Conservation (phyloP, 2,797 vertebrate genomes). For the Tangara arthus region DNA sequence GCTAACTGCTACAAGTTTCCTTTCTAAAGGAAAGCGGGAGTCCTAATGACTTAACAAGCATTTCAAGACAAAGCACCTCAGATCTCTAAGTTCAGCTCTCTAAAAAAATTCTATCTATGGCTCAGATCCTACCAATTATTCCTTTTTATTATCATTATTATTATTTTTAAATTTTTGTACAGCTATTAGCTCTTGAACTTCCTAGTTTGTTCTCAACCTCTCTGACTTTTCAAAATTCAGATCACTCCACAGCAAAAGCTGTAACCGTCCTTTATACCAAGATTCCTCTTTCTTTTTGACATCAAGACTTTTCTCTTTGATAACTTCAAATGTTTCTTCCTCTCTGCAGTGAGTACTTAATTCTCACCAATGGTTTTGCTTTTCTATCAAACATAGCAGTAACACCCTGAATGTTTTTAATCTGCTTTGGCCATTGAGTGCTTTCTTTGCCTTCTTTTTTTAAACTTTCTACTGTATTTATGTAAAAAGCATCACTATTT, state of each 20-base stretch:
- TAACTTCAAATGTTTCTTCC: slow-evolving; percentile 60
- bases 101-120: slow-evolving; percentile 7
- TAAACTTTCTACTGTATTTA: not conserved
- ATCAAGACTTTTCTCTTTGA: slow-evolving; percentile 57
- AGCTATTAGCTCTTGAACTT: slow-evolving; percentile 28
- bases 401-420: slow-evolving; percentile 35
- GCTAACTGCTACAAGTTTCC: not conserved
- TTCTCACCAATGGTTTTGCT: slow-evolving; percentile 44
- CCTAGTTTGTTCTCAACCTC: slow-evolving; percentile 38
- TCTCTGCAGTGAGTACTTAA: slow-evolving; percentile 36
- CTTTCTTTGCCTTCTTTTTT: not conserved
- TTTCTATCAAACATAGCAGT: slow-evolving; percentile 38
- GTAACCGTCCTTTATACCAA: slow-evolving; percentile 3
- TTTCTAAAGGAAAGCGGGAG: not conserved
- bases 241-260: slow-evolving; percentile 53
- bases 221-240: slow-evolving; percentile 69
- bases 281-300: slow-evolving; percentile 51
- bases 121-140: slow-evolving; percentile 33
- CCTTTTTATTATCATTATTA: not conserved
- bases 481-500: slow-evolving; percentile 37
- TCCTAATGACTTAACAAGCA: slow-evolving; percentile 9
- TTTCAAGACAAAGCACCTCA: slow-evolving; percentile 5
- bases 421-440: slow-evolving; percentile 17
- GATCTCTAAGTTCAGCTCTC: not conserved
- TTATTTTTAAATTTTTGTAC: not conserved